A percentile compares a stretch with the other conserved stretches of the same genome.
These are phyloP conservation scores for Agrochola macilenta DNA, from an alignment of 2,888 invertebrate species.

Conservation along the genomic window DNA sequence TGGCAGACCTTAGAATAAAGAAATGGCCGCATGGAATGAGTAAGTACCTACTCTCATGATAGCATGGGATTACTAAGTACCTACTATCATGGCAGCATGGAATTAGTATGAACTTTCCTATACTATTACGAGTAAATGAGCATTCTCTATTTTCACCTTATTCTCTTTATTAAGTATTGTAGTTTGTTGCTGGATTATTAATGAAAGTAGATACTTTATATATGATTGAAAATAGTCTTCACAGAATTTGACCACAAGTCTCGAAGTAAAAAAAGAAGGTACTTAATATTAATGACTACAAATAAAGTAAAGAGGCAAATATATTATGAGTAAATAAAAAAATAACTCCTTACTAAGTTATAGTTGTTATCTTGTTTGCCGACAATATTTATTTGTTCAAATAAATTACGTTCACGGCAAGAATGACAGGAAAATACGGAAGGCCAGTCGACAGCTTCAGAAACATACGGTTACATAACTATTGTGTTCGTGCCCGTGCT, in stretches of 20 bases:
- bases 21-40: no score
- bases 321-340: conserved; percentile 16
- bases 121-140: no score
- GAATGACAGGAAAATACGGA: conserved; percentile 52
- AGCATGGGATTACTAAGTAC: no score
- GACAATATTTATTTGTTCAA: conserved; percentile 62
- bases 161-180: no score
- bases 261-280: neutral
- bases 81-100: no score
- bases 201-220: neutral
- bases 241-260: no score
- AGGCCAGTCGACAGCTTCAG: conserved; percentile 19
- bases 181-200: neutral
- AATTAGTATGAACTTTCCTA: no score
- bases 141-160: no score
- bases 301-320: neutral
- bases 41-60: no score
- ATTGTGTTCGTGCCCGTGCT: neutral
- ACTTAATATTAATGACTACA: neutral
- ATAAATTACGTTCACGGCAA: conserved; percentile 59
- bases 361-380: conserved; percentile 31
- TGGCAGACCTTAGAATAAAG: no score
- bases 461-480: conserved; percentile 20
- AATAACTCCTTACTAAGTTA: conserved; percentile 13
- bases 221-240: no score